Conservation (phyloP, 1,140 invertebrate species). For the Conopomorpha cramerella region DNA sequence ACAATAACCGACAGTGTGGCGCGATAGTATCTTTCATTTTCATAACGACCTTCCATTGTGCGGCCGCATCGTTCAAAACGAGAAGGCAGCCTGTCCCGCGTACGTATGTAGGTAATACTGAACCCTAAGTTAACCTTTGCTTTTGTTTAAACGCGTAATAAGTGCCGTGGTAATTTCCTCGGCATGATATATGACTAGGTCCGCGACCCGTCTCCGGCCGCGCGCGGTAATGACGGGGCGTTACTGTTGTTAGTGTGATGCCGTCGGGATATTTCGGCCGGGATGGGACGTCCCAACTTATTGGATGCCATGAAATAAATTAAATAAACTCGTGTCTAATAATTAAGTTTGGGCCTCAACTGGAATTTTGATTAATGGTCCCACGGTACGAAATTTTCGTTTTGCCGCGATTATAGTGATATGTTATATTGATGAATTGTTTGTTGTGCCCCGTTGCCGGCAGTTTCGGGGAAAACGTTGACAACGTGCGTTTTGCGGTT, state of each 20-base stretch:
- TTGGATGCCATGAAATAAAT: conserved; percentile 28
- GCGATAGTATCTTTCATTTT: not conserved
- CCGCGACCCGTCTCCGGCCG: conserved; percentile 18
- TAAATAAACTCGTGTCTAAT: conserved; percentile 43
- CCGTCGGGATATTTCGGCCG: conserved; percentile 7
- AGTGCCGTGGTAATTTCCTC: conserved; percentile 28
- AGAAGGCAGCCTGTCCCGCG: not conserved
- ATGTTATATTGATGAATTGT: too few species aligned
- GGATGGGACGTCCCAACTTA: conserved; percentile 27
- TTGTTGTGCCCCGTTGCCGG: too few species aligned
- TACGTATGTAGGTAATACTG: not conserved
- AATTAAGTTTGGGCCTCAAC: conserved; percentile 19
- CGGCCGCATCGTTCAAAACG: not conserved
- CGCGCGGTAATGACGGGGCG: conserved; percentile 39
- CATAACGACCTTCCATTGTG: not conserved
- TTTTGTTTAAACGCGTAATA: conserved; percentile 35
- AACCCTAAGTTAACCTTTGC: conserved; percentile 10
- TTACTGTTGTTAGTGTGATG: conserved; percentile 7
- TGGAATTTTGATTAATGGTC: conserved; percentile 32
- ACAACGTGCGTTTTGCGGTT: too few species aligned
- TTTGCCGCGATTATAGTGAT: too few species aligned
- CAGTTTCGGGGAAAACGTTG: too few species aligned
- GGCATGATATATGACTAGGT: conserved; percentile 25
- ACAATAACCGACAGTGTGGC: not conserved
- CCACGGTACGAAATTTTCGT: conserved; percentile 4